Base-by-base conservation (phyloP, 2,888 invertebrate genomes). In the Cremastinae sp. region DNA sequence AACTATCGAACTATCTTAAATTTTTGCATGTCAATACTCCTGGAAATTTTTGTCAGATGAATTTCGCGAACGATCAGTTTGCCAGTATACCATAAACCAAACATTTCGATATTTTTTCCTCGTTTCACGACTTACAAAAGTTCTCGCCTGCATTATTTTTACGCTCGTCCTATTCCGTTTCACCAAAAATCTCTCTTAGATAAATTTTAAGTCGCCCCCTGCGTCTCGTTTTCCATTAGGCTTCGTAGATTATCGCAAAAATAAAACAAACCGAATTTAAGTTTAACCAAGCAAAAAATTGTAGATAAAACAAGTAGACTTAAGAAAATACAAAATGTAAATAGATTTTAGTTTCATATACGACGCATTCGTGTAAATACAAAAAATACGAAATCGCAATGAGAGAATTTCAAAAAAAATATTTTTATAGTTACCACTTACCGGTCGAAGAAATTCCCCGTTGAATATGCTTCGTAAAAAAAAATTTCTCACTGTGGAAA, bases 111-210 rank as follows among this genome's bases (percentile, higher is more conserved):
- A 34, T 36, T 12, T n/a, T 8, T 54, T 7, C 43, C 18, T 54
- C 41, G 41, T 66, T 14, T 12, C 12, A 10, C 36, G n/a, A 34
- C 8, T 18, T 7, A 28, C 5, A 28, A 28, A 28, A 28, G 5
- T 28, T 28, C 5, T 43, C 12, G 22, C 12, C 12, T 34, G 10
- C 18, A 38, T 36, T 56, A 54, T 34, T 12, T 14, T 12, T 49
- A 1, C 20, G 36, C 10, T 18, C 59, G 22, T 59, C 53, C 53
- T 47, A 36, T 45, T 54, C 22, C 16, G 41, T 59, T 9, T 73
- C 47, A 76, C 69, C 72, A 73, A 76, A 69, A 76, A 76, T 61
- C 9, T 70, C 53, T 76, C 56, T 45, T 68, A 64, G 12, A n/a
- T 51, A 20, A 9, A 20, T 45, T 47, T 4, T 36, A 47, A 18